Evolutionary conservation across 2,797 vertebrate species (phyloP), one percentile per base, ranked within the genome.

Genomic region (Lepilemur septentrionalis): DNA sequence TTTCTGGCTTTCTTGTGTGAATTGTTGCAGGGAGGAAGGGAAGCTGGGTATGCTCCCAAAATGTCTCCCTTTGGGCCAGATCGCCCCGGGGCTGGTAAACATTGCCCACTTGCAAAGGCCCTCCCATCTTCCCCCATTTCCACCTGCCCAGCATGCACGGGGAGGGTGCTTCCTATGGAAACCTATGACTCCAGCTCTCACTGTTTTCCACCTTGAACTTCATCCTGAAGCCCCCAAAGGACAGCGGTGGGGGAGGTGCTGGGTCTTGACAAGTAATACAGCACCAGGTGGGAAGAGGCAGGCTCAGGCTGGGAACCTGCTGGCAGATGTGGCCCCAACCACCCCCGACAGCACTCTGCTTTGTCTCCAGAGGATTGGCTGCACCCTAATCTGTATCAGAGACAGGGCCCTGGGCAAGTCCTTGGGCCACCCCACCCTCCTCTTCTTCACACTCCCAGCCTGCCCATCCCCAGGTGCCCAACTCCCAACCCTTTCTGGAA

Each of bases 241-340:
- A 52, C 41, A 55, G 76, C 41, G n/a, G 14, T 52, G 57, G 35
- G 72, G 75, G 55, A 43, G 75, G 67, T 1, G 10, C 82, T 57
- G 83, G 91, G 84, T n/a, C 25, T 22, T 50, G 65, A 41, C 46
- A 25, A 0, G 0, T 30, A 38, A 57, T 43, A 59, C 95, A 96
- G 95, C 82, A 81, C 63, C 65, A 59, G 69, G 94, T 85, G 84
- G 94, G 86, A 95, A 76, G 92, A 84, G 92, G 80, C 13, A 6
- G 67, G 79, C 59, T 86, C 43, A 35, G 89, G 50, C 63, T n/a
- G 50, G 83, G 61, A 75, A 86, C 38, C 20, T 3, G 10, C 72
- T 48, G 89, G 75, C 90, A 83, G 85, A 73, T 2, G 2, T 65
- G 89, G 87, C 82, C 89, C 95, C 93, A 93, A 10, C 89, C 93